Evolutionary conservation across 2,113 vertebrate species (phyloP).

Genomic region (Rissa tridactyla): DNA sequence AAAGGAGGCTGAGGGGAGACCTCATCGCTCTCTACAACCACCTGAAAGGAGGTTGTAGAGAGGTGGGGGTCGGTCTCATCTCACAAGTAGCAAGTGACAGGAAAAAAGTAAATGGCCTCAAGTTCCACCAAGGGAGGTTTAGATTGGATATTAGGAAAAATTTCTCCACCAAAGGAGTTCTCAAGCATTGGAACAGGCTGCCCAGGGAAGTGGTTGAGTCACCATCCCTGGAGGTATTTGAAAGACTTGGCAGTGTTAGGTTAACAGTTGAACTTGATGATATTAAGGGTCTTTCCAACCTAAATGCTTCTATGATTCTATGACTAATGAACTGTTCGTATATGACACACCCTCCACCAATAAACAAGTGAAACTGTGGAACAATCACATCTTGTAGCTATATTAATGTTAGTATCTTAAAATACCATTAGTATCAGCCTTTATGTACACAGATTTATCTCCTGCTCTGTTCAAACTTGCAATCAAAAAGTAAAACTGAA

Average conservation of each 20-base stretch:
- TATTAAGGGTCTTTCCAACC: not conserved
- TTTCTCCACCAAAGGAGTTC: not conserved
- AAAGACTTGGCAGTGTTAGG: not conserved
- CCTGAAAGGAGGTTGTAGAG: too few species aligned
- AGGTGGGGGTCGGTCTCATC: too few species aligned
- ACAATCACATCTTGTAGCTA: not conserved
- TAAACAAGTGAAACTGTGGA: not conserved
- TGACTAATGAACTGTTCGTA: not conserved
- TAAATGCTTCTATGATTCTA: not conserved
- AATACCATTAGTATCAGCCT: not conserved
- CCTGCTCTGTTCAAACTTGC: not conserved
- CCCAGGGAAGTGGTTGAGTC: not conserved
- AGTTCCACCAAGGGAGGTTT: too few species aligned
- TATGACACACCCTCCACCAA: not conserved
- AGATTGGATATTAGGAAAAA: too few species aligned
- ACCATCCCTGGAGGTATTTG: not conserved
- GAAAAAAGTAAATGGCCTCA: too few species aligned
- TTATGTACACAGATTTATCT: not conserved
- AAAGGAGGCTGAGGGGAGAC: not conserved
- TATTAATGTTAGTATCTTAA: not conserved
- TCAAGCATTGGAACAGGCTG: not conserved
- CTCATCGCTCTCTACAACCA: fast-evolving
- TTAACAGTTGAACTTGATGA: not conserved
- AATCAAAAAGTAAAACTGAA: not conserved
- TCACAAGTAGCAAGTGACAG: too few species aligned